phyloP scores from a whole-genome alignment of 2,888 invertebrate species.

The Drosophila algonquin region DNA sequence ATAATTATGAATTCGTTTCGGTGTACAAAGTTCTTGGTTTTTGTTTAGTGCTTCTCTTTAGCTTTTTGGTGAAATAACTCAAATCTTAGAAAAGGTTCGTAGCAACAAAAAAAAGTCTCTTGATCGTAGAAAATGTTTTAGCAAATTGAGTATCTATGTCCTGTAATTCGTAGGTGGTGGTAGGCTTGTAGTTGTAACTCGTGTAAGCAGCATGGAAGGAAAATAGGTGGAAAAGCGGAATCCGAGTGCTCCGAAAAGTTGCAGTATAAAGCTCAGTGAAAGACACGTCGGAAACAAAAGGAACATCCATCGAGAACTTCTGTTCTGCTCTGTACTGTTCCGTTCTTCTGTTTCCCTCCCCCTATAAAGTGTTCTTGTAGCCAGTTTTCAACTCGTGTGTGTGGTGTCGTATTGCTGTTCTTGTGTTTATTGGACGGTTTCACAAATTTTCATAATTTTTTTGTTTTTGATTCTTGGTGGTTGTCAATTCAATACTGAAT shows the following conservation, averaged over 20 bases:
- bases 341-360: constrained; percentile 2
- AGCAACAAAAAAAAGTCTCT: constrained; percentile 56
- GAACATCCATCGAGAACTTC: not conserved
- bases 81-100: constrained; percentile 40
- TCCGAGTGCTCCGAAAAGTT: constrained; percentile 31
- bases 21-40: constrained; percentile 82
- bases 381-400: constrained; percentile 76
- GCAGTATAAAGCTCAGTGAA: constrained; percentile 47
- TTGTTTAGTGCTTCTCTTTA: constrained; percentile 57
- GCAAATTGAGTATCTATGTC: constrained; percentile 21
- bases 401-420: constrained; percentile 53
- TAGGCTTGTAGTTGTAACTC: constrained; percentile 58
- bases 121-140: constrained; percentile 18
- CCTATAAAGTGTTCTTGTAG: constrained; percentile 49
- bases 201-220: constrained; percentile 54
- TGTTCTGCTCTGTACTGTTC: not conserved
- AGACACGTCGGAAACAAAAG: constrained; percentile 26
- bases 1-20: constrained; percentile 80
- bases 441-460: constrained; percentile 72
- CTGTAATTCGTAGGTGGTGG: constrained; percentile 19
- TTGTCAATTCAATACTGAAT: constrained; percentile 74
- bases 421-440: constrained; percentile 69
- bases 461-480: constrained; percentile 65
- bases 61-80: constrained; percentile 52
- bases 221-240: constrained; percentile 34